Evolutionary conservation across 2,888 invertebrate species (phyloP).

Genomic region (Hoplodrina blanda): DNA sequence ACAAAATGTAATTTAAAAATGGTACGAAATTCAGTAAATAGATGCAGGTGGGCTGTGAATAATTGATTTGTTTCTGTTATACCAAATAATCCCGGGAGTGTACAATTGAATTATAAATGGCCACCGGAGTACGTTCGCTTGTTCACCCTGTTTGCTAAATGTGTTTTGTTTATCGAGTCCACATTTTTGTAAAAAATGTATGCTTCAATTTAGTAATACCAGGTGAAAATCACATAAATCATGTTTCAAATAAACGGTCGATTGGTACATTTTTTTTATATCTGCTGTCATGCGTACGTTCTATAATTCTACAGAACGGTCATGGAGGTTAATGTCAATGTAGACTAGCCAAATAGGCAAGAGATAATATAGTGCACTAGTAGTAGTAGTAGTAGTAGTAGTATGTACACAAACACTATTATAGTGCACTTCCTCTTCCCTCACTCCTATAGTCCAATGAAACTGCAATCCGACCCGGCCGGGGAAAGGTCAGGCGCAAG

Average conservation of each 20-base stretch:
- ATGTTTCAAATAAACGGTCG: conserved; percentile 10
- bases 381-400: too few species aligned
- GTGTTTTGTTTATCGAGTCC: conserved; percentile 59
- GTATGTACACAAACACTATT: too few species aligned
- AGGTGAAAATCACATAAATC: not conserved
- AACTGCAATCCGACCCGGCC: too few species aligned
- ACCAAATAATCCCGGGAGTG: conserved; percentile 68
- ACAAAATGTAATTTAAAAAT: conserved; percentile 27
- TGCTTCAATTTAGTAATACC: conserved; percentile 24
- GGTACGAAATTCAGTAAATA: conserved; percentile 60
- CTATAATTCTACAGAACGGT: too few species aligned
- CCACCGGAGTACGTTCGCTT: conserved; percentile 55
- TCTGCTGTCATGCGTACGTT: not conserved
- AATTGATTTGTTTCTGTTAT: conserved; percentile 70
- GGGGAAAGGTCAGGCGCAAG: too few species aligned
- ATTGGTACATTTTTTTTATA: not conserved
- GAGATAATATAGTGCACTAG: too few species aligned
- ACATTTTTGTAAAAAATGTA: conserved; percentile 51
- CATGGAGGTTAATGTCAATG: too few species aligned
- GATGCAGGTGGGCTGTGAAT: conserved; percentile 68
- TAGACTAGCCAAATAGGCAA: too few species aligned
- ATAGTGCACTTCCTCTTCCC: too few species aligned
- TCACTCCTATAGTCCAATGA: too few species aligned
- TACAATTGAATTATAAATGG: conserved; percentile 72
- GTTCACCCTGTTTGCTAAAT: conserved; percentile 58